A percentile compares a stretch with the other conserved stretches of the same genome.
These are phyloP conservation scores for Ophion ellenae DNA, from an alignment of 2,888 invertebrate genomes.

Conservation along the genomic window DNA sequence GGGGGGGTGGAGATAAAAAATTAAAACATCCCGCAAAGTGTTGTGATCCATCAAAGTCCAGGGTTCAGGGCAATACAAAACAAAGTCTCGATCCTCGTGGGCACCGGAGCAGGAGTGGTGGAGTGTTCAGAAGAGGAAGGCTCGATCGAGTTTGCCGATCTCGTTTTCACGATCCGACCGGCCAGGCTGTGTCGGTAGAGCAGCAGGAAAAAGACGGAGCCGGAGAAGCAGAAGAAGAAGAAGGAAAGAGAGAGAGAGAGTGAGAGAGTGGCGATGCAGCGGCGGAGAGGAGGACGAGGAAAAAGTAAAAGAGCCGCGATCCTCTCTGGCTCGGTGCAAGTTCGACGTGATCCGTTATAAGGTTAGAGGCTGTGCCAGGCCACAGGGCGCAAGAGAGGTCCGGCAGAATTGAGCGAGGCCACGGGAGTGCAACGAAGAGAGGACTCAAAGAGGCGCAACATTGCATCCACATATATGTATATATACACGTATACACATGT, in stretches of 20 bases:
- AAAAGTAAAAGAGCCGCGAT: constrained; percentile 57
- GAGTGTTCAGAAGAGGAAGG: constrained; percentile 52
- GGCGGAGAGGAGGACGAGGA: constrained; percentile 24
- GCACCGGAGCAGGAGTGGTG: constrained; percentile 46
- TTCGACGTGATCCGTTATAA: constrained; percentile 75
- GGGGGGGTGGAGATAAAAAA: constrained; percentile 52
- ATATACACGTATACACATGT: not conserved
- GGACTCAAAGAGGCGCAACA: constrained; percentile 17
- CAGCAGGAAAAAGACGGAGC: constrained; percentile 11
- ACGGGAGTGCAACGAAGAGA: constrained; percentile 39
- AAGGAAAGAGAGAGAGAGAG: constrained; percentile 65
- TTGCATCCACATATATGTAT: constrained; percentile 5
- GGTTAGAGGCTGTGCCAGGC: constrained; percentile 74
- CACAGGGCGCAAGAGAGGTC: constrained; percentile 62
- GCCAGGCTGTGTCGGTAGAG: constrained; percentile 48
- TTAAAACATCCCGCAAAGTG: constrained; percentile 57
- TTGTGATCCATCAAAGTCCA: constrained; percentile 65
- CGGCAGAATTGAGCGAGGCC: constrained; percentile 55
- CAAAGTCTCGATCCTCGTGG: constrained; percentile 58
- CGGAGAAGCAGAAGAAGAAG: constrained; percentile 54
- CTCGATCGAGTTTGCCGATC: constrained; percentile 68
- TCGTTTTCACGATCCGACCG: constrained; percentile 66
- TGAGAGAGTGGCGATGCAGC: constrained; percentile 23
- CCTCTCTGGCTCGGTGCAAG: constrained; percentile 63
- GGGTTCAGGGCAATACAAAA: constrained; percentile 59